Conservation (phyloP, 2,797 vertebrate genomes). For the Catharus ustulatus region DNA sequence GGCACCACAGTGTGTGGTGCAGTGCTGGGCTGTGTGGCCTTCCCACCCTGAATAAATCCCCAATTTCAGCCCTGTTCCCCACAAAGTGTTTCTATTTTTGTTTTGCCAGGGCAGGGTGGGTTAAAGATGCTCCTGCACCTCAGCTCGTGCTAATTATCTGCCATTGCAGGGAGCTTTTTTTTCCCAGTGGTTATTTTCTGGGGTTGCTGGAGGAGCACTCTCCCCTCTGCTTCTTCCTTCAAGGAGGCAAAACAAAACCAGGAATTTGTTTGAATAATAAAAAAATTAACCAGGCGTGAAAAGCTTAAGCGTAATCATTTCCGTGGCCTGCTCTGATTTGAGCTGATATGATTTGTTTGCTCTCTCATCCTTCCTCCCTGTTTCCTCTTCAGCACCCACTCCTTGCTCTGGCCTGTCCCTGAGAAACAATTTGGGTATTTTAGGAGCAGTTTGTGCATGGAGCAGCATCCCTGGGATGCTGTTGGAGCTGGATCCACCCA, state of each 20-base stretch:
- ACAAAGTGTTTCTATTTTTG: rapidly evolving
- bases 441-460: not conserved
- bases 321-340: not conserved
- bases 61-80: not conserved
- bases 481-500: not conserved
- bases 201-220: conserved; percentile 21
- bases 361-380: not conserved
- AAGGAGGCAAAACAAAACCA: conserved; percentile 40
- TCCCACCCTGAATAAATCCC: not conserved
- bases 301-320: conserved; percentile 25
- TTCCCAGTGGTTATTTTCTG: not conserved
- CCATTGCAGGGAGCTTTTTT: not conserved
- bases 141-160: not conserved
- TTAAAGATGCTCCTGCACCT: not conserved
- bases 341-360: not conserved
- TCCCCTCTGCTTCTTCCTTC: conserved; percentile 15
- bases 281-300: conserved; percentile 44
- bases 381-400: not conserved
- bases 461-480: not conserved
- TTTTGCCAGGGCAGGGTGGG: not conserved
- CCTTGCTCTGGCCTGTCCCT: not conserved
- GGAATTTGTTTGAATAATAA: conserved; percentile 46
- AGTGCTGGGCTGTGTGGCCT: rapidly evolving
- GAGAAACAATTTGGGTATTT: rapidly evolving
- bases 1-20: rapidly evolving